Evolutionary conservation across 2,888 invertebrate genomes (phyloP), one percentile per base, ranked within the genome.

Genomic region (Troides helena): DNA sequence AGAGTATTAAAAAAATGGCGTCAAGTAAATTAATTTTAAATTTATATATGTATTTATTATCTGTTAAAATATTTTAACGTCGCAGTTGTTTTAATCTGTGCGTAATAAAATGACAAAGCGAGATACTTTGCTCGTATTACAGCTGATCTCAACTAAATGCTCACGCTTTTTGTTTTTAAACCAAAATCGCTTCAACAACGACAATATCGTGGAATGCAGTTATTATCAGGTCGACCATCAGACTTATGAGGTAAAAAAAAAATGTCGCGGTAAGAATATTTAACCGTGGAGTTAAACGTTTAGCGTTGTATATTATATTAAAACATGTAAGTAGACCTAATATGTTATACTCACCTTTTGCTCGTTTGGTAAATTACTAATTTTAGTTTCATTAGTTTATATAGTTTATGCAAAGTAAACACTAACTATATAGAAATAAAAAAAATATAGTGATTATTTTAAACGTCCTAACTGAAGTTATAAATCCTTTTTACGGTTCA

Each of bases 71-170:
- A 56, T 30, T 30, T 30, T 56, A 56, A 14, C 12, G 46, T 46
- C 14, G 46, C 46, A 10, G 39, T 39, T 46, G 14, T 14, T 46
- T 46, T 14, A 46, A 46, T 14, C 46, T 56, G n/a, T 21, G 56
- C 56, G 10, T 2, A 46, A 62, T 67, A 53, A 62, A 67, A 62
- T 21, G 30, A 56, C 62, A 23, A 39, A 8, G 62, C 17, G 36
- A 50, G 46, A 17, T 62, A 57, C 78, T 79, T 80, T 75, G 74
- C 74, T 75, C 71, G 71, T 74, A 68, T 70, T 67, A 68, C 57
- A 65, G 57, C 39, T 60, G 62, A 62, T 67, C 25, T 46, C 43
- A 62, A 65, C 53, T 60, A 62, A 59, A 69, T 57, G 64, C 50
- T 70, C 65, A 68, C 71, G 65, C 73, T 72, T 74, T 72, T 70